Base-by-base conservation (phyloP, 2,888 invertebrate species). In the Euphydryas editha region DNA sequence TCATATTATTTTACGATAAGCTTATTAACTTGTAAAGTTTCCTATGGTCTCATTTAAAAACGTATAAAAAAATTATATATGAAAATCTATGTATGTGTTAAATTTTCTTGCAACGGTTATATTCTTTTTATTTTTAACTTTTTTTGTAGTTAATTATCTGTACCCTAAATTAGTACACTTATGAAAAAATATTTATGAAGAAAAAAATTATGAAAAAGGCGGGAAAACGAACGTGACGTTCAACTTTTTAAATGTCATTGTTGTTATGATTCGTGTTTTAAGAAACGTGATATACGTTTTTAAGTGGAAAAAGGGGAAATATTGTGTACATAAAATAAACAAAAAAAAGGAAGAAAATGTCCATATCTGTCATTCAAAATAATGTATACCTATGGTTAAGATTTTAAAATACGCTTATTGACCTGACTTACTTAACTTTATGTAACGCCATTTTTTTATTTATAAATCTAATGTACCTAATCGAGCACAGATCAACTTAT, bases 331-430 rank as follows among this genome's bases (percentile, higher is more conserved):
- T 59, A 65, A 46, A 24, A 18, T 55, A 37, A 59, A n/a, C n/a
- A n/a, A n/a, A n/a, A n/a, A 57, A 59, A 62, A 39, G 58, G 17
- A 67, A 71, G 55, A 61, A 67, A 69, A 69, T 61, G 69, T 71
- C 71, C 72, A 72, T 72, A 72, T 71, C 69, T 71, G 46, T 62
- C 42, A 68, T 65, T 56, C 47, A 58, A n/a, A n/a, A n/a, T 62
- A 68, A 65, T 67, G 44, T 66, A 56, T 24, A 62, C 59, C 42
- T 59, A 56, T 64, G 47, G 59, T 60, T n/a, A n/a, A n/a, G n/a
- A 69, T 69, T 63, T 65, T 67, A 69, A 65, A 63, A 63, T 62
- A 69, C 67, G 71, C 71, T 71, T 67, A 71, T 69, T 36, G 59
- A 68, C 61, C 18, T 57, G 49, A 51, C 39, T 11, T 7, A 39